Conservation (phyloP, 2,797 vertebrate species). For the Gymnoscopelus microlampas region DNA sequence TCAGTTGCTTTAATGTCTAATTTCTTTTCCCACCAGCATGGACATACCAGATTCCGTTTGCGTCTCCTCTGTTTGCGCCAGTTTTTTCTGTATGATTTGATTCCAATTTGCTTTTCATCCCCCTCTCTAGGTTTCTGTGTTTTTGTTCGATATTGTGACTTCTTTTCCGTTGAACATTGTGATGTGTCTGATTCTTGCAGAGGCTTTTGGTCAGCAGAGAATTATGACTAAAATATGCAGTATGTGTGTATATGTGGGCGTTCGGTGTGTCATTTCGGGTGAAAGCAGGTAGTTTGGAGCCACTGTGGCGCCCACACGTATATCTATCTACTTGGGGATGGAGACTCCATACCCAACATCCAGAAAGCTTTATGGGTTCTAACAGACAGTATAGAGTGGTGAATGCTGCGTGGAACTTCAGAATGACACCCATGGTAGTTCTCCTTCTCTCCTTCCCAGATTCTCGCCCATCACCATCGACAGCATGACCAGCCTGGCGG, state of each 20-base stretch:
- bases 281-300: slow-evolving; percentile 74
- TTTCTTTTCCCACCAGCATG: slow-evolving; percentile 87
- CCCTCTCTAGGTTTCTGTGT: slow-evolving; percentile 88
- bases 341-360: slow-evolving; percentile 64
- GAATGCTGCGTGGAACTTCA: slow-evolving; percentile 82
- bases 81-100: slow-evolving; percentile 82
- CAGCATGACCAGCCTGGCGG: slow-evolving; percentile 94
- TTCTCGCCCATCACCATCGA: slow-evolving; percentile 97
- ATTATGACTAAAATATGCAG: slow-evolving; percentile 70
- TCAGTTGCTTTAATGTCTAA: slow-evolving; percentile 86
- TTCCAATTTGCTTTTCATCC: slow-evolving; percentile 86
- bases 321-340: slow-evolving; percentile 70
- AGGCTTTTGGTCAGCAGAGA: slow-evolving; percentile 82
- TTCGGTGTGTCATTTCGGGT: slow-evolving; percentile 71
- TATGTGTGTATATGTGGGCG: slow-evolving; percentile 75
- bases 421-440: slow-evolving; percentile 98
- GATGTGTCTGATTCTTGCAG: slow-evolving; percentile 82
- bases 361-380: slow-evolving; percentile 53
- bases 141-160: slow-evolving; percentile 79
- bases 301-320: slow-evolving; percentile 65
- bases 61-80: slow-evolving; percentile 86
- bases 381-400: slow-evolving; percentile 63
- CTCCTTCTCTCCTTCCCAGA: slow-evolving; percentile 94
- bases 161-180: slow-evolving; percentile 81
- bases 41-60: slow-evolving; percentile 89